Base-by-base conservation (phyloP, 1,140 invertebrate species). In the Cecropterus lyciades region DNA sequence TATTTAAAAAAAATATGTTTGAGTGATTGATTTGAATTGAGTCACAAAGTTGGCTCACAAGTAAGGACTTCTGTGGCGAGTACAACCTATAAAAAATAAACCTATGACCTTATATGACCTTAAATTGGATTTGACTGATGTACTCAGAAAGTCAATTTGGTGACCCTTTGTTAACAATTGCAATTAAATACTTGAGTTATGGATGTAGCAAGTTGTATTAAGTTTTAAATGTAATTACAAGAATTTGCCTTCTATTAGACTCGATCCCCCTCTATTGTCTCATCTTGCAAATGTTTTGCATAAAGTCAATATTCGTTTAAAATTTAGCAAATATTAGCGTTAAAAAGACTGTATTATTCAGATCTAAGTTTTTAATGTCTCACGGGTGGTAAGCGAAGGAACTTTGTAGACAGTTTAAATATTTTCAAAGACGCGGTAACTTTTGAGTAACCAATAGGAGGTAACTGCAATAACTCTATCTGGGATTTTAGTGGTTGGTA, bases 281-380 rank as follows among this genome's bases (percentile, higher is more conserved):
- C 37, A 5, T 40, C 37, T 24, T n/a, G 16, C 46, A 48, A 24
- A 48, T 48, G 16, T 48, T 13, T 27, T 51, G 49, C 49, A 52
- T 52, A 52, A 27, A 52, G 30, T 14, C 30, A 55, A 55, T 42
- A 42, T 42, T 55, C 42, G 37, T 13, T 17, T 7, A 17, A 13
- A 55, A 15, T 33, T 42, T 55, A 0, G 37, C 52, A 42, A 42
- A 55, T 40, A 55, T 55, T 42, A 55, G 14, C 52, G 40, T 42
- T 40, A 20, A 55, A 55, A 55, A 55, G 8, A 20, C 40, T 53
- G 7, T 17, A 42, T 48, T 48, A 15, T 48, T 16, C 33, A 55
- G 8, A 13, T 33, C 30, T 55, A 20, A 15, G 27, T 42, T 55
- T 15, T 53, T 13, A 37, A 33, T 53, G 30, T 53, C 33, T 42